Evolutionary conservation across 2,888 invertebrate genomes (phyloP), one percentile per base, ranked within the genome.

Genomic region (Achlya flavicornis): DNA sequence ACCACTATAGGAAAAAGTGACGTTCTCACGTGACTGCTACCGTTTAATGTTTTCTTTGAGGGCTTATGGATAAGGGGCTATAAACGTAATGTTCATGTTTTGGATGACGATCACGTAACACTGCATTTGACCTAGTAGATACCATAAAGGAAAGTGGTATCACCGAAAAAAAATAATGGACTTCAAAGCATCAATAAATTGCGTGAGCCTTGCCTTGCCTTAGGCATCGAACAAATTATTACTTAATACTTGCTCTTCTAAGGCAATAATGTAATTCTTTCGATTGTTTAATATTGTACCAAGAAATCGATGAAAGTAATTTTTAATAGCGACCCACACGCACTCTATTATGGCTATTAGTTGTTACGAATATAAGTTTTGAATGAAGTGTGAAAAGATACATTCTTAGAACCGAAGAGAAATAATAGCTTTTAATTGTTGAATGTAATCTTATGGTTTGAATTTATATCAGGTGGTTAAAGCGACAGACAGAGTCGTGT

Each of bases 21-120:
- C 38, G 57, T 57, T 71, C 66, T 78, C 81, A 80, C 84, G 83
- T 84, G 83, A 77, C 79, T 70, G 79, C 79, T 78, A 79, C 81
- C 76, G 79, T 79, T 78, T 75, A 74, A 58, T 70, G 68, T 71
- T 76, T 75, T 77, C 75, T 73, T 26, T 26, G 1, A 26, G 26
- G 26, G 2, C 26, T 26, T 26, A 26, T 26, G 26, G 26, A 2
- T 76, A 38, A 26, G 19, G 19, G 41, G 26, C 41, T 19, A 41
- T 60, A 41, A 33, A 41, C 19, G 11, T 26, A 12, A 41, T 12
- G 10, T 38, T 7, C 41, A 41, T 12, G 41, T 59, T 41, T 38
- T 59, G 38, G 19, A 38, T 19, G 41, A 43, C 65, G 48, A 65
- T 66, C 68, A 59, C 62, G 67, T 67, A 63, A 66, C 60, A 65